These are phyloP conservation scores for Pachyrhynchus sulphureomaculatus DNA, from an alignment of 1,140 invertebrate genomes.

Conservation along the genomic window DNA sequence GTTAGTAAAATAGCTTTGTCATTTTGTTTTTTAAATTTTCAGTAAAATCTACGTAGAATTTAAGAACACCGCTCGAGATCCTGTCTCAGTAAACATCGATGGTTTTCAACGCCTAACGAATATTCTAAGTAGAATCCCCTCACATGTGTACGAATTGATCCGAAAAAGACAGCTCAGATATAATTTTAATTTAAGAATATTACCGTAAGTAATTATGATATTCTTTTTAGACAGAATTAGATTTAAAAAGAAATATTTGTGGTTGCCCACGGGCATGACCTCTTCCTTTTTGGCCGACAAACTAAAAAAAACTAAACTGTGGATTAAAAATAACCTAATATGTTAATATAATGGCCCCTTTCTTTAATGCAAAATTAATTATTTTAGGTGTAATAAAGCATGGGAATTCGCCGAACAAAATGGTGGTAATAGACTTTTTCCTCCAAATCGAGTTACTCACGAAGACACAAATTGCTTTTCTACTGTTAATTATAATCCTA, in stretches of 20 bases:
- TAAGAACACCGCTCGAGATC: conserved; percentile 37
- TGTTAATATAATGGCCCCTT: too few relatives aligned
- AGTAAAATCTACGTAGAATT: conserved; percentile 65
- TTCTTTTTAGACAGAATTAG: too few relatives aligned
- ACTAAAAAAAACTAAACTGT: too few relatives aligned
- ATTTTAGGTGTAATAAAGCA: conserved; percentile 30
- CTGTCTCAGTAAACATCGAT: conserved; percentile 31
- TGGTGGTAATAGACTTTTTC: conserved; percentile 9
- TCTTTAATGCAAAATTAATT: too few relatives aligned
- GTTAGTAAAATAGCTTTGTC: too few relatives aligned
- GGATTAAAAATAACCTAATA: too few relatives aligned
- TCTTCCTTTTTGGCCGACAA: too few relatives aligned
- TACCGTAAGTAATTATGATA: conserved; percentile 54
- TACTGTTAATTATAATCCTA: conserved; percentile 20
- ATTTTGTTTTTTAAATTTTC: too few relatives aligned
- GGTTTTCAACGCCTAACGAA: conserved; percentile 38
- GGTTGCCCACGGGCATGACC: too few relatives aligned
- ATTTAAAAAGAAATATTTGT: too few relatives aligned
- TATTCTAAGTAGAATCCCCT: conserved; percentile 61
- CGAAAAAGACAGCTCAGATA: conserved; percentile 64
- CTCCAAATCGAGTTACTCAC: neutral
- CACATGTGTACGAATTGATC: conserved; percentile 77
- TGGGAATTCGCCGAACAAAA: conserved; percentile 40
- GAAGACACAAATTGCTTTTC: conserved; percentile 35
- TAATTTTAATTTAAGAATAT: conserved; percentile 54